Conservation (phyloP, 2,113 vertebrate genomes). For the Lophotis ruficrista region DNA sequence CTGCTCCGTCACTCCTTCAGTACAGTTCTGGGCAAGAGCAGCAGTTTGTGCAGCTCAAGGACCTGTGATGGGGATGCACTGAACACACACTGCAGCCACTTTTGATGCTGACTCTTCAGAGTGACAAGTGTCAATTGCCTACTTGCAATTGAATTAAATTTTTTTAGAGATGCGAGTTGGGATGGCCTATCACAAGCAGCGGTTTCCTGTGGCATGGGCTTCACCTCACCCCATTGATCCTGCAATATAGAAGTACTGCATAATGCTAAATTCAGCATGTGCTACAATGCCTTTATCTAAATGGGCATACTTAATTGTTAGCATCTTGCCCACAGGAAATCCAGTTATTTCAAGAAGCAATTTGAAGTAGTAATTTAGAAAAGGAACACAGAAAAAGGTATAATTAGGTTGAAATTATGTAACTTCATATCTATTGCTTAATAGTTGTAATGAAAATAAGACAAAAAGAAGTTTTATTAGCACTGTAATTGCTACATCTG, state of each 20-base stretch:
- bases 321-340: not conserved
- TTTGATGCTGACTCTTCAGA: not conserved
- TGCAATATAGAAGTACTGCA: not conserved
- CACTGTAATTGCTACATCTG: not conserved
- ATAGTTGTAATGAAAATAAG: not conserved
- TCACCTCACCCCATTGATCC: not conserved
- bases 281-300: not conserved
- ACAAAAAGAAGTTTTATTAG: not conserved
- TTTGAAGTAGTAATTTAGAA: not conserved
- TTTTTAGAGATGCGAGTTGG: not conserved
- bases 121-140: not conserved
- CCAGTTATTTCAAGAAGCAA: not conserved
- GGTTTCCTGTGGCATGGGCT: not conserved
- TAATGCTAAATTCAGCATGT: not conserved
- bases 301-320: not conserved
- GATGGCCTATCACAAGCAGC: not conserved
- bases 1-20: not conserved
- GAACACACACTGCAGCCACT: rapidly evolving
- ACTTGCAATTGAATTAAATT: not conserved
- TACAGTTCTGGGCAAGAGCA: not conserved
- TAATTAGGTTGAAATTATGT: not conserved
- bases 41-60: not conserved
- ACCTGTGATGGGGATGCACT: not conserved
- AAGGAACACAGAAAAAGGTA: not conserved
- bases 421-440: not conserved